Percentiles rank a stretch among this genome's conserved stretches.
phyloP scores from a whole-genome alignment of 2,888 invertebrate species.

The Brachyptera risi region DNA sequence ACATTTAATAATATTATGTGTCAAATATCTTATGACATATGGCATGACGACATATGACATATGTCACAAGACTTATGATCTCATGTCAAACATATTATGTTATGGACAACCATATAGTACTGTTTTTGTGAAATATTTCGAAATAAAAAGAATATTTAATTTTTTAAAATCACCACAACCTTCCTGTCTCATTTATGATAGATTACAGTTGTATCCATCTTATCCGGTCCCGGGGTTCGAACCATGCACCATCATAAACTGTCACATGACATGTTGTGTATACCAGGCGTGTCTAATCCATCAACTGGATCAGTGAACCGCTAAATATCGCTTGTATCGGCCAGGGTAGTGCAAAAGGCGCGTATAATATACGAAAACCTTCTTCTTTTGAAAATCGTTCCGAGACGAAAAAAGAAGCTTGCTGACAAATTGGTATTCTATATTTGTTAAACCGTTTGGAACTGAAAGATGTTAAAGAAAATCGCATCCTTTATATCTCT shows the following conservation, averaged over 20 bases:
- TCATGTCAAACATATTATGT: too few relatives aligned
- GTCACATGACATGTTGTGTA: neutral
- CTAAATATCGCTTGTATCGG: slow-evolving; percentile 21
- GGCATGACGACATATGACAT: too few relatives aligned
- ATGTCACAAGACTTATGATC: too few relatives aligned
- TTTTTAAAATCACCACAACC: too few relatives aligned
- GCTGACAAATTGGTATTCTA: slow-evolving; percentile 17
- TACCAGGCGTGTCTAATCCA: slow-evolving; percentile 27
- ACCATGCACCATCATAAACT: neutral
- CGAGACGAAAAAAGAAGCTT: neutral
- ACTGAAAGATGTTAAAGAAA: neutral
- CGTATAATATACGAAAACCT: neutral
- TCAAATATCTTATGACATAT: too few relatives aligned
- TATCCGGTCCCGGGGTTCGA: neutral
- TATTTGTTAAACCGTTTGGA: slow-evolving; percentile 18
- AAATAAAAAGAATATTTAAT: too few relatives aligned
- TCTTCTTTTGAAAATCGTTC: slow-evolving; percentile 8
- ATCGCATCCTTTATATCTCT: neutral
- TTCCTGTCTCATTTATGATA: too few relatives aligned
- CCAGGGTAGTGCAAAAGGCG: neutral
- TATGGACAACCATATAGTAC: too few relatives aligned
- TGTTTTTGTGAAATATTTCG: too few relatives aligned
- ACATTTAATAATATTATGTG: too few relatives aligned
- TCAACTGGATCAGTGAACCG: slow-evolving; percentile 29
- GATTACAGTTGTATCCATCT: too few relatives aligned